Evolutionary conservation across 92 coral and sea anemone species (phyloP).

Genomic region (Actinernus sp.): DNA sequence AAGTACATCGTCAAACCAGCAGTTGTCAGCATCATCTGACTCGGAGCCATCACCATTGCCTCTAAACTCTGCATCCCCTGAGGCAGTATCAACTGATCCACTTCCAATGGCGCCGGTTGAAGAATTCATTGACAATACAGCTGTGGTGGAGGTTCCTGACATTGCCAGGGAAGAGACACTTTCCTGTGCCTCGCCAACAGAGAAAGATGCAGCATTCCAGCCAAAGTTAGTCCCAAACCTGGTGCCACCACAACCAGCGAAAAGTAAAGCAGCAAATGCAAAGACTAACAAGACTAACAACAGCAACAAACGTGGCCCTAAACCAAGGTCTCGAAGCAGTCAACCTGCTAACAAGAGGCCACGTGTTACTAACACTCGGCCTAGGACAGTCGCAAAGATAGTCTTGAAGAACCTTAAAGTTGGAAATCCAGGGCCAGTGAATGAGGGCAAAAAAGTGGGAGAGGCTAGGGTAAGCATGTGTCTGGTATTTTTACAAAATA

Average conservation of each 20-base stretch:
- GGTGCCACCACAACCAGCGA: constrained; percentile 43
- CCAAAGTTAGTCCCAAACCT: constrained; percentile 28
- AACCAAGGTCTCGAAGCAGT: constrained; percentile 50
- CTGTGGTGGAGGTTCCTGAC: constrained; percentile 41
- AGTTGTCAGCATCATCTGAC: constrained; percentile 8
- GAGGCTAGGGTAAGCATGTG: constrained; percentile 2
- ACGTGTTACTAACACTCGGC: constrained; percentile 48
- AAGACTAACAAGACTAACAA: constrained; percentile 58
- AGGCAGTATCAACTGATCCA: neutral
- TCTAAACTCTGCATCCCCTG: neutral
- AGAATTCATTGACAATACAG: neutral
- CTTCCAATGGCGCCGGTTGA: neutral
- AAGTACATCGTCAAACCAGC: constrained; percentile 26
- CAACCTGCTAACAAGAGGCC: constrained; percentile 69
- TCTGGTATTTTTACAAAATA: too few relatives aligned
- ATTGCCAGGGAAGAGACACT: constrained; percentile 40
- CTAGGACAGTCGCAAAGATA: constrained; percentile 69
- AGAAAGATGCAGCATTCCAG: constrained; percentile 33
- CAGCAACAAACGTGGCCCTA: constrained; percentile 66
- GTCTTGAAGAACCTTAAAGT: constrained; percentile 64
- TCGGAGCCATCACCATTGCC: constrained; percentile 16
- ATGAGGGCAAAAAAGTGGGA: constrained; percentile 23
- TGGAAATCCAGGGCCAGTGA: constrained; percentile 31
- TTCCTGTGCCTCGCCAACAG: constrained; percentile 34
- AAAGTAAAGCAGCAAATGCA: constrained; percentile 35